Evolutionary conservation across 2,797 vertebrate species (phyloP).

Genomic region (Diceros bicornis): DNA sequence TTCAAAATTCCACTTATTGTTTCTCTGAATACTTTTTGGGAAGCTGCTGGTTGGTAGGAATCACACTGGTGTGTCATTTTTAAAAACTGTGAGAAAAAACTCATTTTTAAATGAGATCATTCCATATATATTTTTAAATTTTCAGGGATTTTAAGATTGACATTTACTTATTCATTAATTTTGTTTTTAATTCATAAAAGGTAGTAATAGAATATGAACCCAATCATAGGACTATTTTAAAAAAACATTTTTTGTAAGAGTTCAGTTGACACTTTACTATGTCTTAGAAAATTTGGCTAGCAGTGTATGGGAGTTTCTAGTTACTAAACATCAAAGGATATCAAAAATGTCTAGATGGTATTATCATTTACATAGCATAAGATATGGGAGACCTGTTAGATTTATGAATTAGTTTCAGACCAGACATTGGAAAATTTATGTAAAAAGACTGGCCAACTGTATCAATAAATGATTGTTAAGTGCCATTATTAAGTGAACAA

Average conservation of each 20-base stretch:
- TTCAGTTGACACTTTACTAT: constrained; percentile 1
- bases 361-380: constrained; percentile 16
- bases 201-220: not conserved
- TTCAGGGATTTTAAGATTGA: constrained; percentile 31
- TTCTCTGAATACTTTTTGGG: not conserved
- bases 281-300: constrained; percentile 29
- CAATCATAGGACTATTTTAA: not conserved
- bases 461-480: not conserved
- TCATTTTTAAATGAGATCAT: not conserved
- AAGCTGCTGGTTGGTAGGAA: not conserved
- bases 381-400: not conserved
- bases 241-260: not conserved
- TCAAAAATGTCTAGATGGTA: not conserved
- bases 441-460: not conserved
- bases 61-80: not conserved
- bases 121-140: not conserved
- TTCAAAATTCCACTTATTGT: not conserved
- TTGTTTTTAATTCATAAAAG: not conserved
- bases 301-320: not conserved
- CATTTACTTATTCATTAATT: constrained; percentile 32
- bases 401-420: constrained; percentile 52
- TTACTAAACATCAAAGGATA: constrained; percentile 56
- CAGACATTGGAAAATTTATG: constrained; percentile 11
- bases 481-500: constrained; percentile 10
- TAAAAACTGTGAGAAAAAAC: not conserved